Percentiles rank a stretch among this genome's conserved stretches.
These are phyloP conservation scores for Eupithecia centaureata DNA, from an alignment of 2,888 invertebrate species.

Conservation along the genomic window DNA sequence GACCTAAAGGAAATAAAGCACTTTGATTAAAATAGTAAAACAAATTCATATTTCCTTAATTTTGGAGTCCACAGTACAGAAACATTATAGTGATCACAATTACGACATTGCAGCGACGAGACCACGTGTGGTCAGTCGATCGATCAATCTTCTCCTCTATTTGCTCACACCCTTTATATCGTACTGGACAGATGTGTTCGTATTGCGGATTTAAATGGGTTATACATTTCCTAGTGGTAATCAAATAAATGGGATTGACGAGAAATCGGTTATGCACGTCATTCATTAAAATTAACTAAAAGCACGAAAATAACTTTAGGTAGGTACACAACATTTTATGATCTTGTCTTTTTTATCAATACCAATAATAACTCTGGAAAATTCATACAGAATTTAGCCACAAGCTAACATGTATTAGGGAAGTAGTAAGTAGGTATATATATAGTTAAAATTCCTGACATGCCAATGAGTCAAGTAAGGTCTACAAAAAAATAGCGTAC, in stretches of 20 bases:
- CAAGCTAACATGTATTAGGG: too few species aligned
- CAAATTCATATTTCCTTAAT: not conserved
- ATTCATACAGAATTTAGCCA: too few species aligned
- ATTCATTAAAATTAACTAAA: not conserved
- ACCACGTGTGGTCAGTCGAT: slow-evolving; percentile 29
- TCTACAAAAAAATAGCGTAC: too few species aligned
- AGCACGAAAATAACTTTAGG: not conserved
- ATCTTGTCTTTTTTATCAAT: too few species aligned
- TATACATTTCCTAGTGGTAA: not conserved
- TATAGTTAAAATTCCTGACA: too few species aligned
- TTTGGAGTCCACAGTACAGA: not conserved
- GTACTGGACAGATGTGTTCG: slow-evolving; percentile 33
- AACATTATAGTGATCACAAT: not conserved
- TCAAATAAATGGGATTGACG: not conserved
- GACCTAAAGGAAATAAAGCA: too few species aligned
- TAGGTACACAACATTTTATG: too few species aligned
- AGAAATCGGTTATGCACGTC: not conserved
- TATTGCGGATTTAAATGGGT: slow-evolving; percentile 19
- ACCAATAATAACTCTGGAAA: too few species aligned
- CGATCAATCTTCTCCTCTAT: slow-evolving; percentile 36
- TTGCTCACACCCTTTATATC: slow-evolving; percentile 41
- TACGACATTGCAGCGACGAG: not conserved
- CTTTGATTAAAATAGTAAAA: too few species aligned
- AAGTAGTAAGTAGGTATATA: too few species aligned
- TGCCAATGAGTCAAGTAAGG: too few species aligned